Percentiles rank a stretch among this genome's conserved stretches.
These are phyloP conservation scores for Diabrotica undecimpunctata DNA, from an alignment of 1,140 invertebrate genomes.

Conservation along the genomic window DNA sequence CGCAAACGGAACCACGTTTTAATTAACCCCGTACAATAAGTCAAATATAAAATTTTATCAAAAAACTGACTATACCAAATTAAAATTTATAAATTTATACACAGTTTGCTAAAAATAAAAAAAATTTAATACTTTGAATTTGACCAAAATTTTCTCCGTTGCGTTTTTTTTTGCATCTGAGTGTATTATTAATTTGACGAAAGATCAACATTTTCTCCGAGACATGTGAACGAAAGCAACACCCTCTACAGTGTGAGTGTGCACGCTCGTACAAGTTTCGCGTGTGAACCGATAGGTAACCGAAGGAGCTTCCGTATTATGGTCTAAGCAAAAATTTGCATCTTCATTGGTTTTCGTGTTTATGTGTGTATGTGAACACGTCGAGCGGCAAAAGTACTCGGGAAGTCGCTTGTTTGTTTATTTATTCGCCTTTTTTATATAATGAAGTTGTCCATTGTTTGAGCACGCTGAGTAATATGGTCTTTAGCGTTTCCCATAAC, in stretches of 20 bases:
- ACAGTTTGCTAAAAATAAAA: too few relatives aligned
- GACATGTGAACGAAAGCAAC: too few relatives aligned
- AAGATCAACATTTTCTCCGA: too few relatives aligned
- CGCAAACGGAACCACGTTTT: too few relatives aligned
- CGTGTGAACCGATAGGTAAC: slow-evolving; percentile 5
- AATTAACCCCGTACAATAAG: too few relatives aligned
- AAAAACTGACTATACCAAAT: too few relatives aligned
- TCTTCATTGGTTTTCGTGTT: slow-evolving; percentile 8
- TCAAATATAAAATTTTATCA: too few relatives aligned
- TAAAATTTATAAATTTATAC: too few relatives aligned
- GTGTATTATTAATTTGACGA: too few relatives aligned
- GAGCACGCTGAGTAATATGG: neutral
- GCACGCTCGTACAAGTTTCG: slow-evolving; percentile 5
- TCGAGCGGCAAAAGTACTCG: neutral
- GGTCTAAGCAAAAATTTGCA: slow-evolving; percentile 7
- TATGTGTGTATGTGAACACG: slow-evolving; percentile 4
- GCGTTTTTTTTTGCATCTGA: too few relatives aligned
- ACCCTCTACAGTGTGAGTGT: neutral
- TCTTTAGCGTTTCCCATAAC: neutral
- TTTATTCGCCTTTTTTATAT: slow-evolving; percentile 1
- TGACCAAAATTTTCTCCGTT: too few relatives aligned
- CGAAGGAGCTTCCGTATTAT: neutral
- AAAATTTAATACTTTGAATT: too few relatives aligned
- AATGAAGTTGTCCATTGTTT: slow-evolving; percentile 2
- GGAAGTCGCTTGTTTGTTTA: neutral